Evolutionary conservation across 1,140 invertebrate genomes (phyloP).

Genomic region (Drosophila serrata): DNA sequence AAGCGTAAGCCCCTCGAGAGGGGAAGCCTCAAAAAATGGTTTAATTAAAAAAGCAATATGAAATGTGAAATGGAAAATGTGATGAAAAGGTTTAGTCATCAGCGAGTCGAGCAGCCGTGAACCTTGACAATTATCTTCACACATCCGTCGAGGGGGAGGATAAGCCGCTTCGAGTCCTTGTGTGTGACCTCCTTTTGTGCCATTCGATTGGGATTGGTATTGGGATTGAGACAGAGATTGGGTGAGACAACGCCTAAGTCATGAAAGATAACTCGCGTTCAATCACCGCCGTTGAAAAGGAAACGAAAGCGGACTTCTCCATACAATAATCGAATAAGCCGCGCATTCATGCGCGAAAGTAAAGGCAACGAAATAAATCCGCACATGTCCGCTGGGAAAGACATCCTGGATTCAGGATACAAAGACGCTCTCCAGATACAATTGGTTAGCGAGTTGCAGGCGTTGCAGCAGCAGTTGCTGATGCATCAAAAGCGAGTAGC

Average conservation of each 20-base stretch:
- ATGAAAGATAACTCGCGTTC: conserved; percentile 76
- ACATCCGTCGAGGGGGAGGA: conserved; percentile 54
- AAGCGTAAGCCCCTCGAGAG: conserved; percentile 41
- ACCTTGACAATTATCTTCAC: conserved; percentile 77
- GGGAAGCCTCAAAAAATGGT: conserved; percentile 60
- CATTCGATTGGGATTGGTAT: conserved; percentile 59
- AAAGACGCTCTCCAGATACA: conserved; percentile 48
- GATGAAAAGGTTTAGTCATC: conserved; percentile 59
- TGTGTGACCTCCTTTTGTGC: conserved; percentile 37
- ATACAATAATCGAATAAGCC: conserved; percentile 80
- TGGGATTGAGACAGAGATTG: conserved; percentile 57
- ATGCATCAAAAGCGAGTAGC: conserved; percentile 50
- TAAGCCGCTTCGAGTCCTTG: conserved; percentile 63
- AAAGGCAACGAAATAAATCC: conserved; percentile 72
- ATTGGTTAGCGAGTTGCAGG: conserved; percentile 53
- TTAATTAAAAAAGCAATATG: conserved; percentile 61
- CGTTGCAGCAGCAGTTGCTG: conserved; percentile 37
- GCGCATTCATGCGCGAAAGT: conserved; percentile 70
- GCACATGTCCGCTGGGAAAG: conserved; percentile 65
- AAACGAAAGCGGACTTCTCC: conserved; percentile 69
- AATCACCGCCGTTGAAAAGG: conserved; percentile 71
- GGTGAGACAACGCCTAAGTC: conserved; percentile 72
- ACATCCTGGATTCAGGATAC: conserved; percentile 42
- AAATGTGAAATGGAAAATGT: conserved; percentile 63
- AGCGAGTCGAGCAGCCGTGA: conserved; percentile 40